Base-by-base conservation (phyloP, 1,140 invertebrate genomes). In the Drosophila nannoptera region DNA sequence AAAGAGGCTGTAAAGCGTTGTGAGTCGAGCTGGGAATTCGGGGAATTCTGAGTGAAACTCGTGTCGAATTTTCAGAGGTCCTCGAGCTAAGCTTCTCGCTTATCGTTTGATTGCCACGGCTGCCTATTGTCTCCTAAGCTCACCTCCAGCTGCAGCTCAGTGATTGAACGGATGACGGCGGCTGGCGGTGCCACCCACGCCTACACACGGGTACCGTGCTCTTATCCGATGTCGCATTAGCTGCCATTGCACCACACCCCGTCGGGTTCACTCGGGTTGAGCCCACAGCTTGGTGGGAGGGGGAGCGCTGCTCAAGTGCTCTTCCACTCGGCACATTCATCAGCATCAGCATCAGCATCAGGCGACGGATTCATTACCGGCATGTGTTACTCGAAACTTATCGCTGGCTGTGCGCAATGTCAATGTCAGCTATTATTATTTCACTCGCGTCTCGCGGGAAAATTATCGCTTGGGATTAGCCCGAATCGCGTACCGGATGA, bases 401-500 rank as follows among this genome's bases (percentile, higher is more conserved):
- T 81, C 77, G 50, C 40, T 64, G 53, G 48, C 45, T 62, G 22
- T 22, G 63, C 42, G 55, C 78, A 82, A 83, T 83, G 78, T 84
- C 78, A 83, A 83, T 83, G 80, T 80, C 73, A 75, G 73, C 73
- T 75, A 67, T 75, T 72, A 72, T 75, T 72, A 72, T 75, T 72
- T 63, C 58, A 75, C 69, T 63, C 63, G 73, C 69, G 72, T 58
- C 49, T 43, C 50, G 32, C 11, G 56, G 54, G 29, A 40, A 78
- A 84, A 76, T 83, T 84, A 83, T 83, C 73, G 75, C 80, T 40
- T 58, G 63, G 73, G 80, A 83, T 83, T 84, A 83, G 80, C 80
- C 54, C 16, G 78, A 84, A 84, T 65, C 71, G 50, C 60, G 22
- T 31, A 45, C 64, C 55, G 63, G 48, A 22, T 22, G 22, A 66